Conservation (phyloP, 2,888 invertebrate species). For the Pyrochroa serraticornis region DNA sequence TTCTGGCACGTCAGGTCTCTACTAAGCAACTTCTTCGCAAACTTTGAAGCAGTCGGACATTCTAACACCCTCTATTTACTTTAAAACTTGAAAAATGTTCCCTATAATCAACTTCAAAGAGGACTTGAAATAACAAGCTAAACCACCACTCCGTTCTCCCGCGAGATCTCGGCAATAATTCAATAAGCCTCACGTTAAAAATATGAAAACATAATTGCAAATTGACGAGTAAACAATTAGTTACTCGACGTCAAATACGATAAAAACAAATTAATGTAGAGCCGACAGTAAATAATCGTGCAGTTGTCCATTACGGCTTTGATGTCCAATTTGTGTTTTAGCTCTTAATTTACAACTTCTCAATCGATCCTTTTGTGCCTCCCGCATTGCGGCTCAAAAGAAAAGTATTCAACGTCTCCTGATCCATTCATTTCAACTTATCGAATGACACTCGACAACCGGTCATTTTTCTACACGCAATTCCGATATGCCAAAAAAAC, state of each 20-base stretch:
- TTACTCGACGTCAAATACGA: slow-evolving; percentile 5
- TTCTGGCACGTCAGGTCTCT: slow-evolving; percentile 9
- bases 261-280: slow-evolving; percentile 9
- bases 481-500: neutral
- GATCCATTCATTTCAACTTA: slow-evolving; percentile 17
- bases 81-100: slow-evolving; percentile 20
- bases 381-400: slow-evolving; percentile 15
- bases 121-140: slow-evolving; percentile 15
- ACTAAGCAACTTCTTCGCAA: slow-evolving; percentile 1
- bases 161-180: slow-evolving; percentile 13
- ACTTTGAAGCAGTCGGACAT: slow-evolving; percentile 12
- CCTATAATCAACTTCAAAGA: slow-evolving; percentile 11
- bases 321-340: slow-evolving; percentile 22
- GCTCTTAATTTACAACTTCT: slow-evolving; percentile 21
- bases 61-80: slow-evolving; percentile 21
- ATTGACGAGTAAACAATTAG: too few species aligned
- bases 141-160: neutral
- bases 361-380: slow-evolving; percentile 15
- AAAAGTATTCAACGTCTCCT: slow-evolving; percentile 14
- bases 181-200: neutral
- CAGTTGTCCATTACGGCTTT: slow-evolving; percentile 18
- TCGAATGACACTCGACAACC: slow-evolving; percentile 11
- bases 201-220: too few species aligned
- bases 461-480: slow-evolving; percentile 18
- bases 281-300: slow-evolving; percentile 16